Conservation (phyloP, 1,140 invertebrate species). For the Adelges cooleyi region DNA sequence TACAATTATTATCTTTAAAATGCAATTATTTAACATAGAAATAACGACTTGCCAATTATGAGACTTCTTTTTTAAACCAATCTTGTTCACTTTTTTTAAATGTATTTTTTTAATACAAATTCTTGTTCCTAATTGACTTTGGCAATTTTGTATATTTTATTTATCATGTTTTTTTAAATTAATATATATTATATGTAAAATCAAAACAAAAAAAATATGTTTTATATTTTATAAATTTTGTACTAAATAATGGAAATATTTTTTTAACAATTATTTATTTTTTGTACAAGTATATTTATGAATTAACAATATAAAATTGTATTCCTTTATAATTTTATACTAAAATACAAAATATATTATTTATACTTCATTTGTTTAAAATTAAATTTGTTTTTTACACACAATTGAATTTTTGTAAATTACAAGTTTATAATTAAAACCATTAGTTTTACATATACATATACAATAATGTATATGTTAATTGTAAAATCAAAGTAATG, state of each 20-base stretch:
- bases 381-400: no score
- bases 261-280: not conserved
- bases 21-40: not conserved
- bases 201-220: not conserved
- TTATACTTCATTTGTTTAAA: no score
- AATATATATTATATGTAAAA: not conserved
- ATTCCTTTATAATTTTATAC: no score
- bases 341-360: no score
- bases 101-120: not conserved
- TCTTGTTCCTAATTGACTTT: constrained; percentile 8
- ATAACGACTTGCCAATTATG: constrained; percentile 3
- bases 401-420: no score
- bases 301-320: no score
- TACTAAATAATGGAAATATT: not conserved
- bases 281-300: no score
- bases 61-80: not conserved
- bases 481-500: no score
- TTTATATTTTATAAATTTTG: not conserved
- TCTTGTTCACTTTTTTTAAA: not conserved
- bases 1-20: not conserved
- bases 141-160: no score
- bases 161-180: not conserved
- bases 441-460: no score
- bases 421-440: no score
- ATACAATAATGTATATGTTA: no score